Conservation (phyloP, 2,888 invertebrate species). For the Drosophila suboccidentalis region DNA sequence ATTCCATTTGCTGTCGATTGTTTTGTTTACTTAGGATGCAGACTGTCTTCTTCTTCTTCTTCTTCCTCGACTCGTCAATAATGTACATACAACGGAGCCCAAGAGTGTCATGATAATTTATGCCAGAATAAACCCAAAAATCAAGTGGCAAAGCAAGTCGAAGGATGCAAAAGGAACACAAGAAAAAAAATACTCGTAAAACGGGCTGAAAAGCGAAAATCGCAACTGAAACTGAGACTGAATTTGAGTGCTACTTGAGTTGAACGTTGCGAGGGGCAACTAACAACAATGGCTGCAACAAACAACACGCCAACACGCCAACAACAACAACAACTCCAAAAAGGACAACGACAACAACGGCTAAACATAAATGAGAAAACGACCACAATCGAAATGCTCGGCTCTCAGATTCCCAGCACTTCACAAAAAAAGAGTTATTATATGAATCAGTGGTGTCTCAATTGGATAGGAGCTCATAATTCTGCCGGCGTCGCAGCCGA, state of each 20-base stretch:
- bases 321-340: not conserved
- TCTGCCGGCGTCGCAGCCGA: too few relatives aligned
- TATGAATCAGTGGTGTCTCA: too few relatives aligned
- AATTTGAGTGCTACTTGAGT: constrained; percentile 38
- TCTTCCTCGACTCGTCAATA: not conserved
- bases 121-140: constrained; percentile 49
- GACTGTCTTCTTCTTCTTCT: not conserved
- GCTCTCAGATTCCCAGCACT: not conserved
- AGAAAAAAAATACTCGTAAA: constrained; percentile 5
- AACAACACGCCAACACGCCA: constrained; percentile 18
- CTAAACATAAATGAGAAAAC: constrained; percentile 13
- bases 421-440: too few relatives aligned
- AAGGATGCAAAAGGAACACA: not conserved
- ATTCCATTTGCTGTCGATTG: constrained; percentile 51
- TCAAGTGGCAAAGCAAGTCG: constrained; percentile 20
- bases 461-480: too few relatives aligned
- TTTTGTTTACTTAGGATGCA: constrained; percentile 60
- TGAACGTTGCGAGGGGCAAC: constrained; percentile 44
- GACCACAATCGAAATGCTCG: not conserved
- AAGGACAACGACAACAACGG: constrained; percentile 10
- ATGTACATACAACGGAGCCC: constrained; percentile 4
- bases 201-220: constrained; percentile 20
- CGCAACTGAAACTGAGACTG: constrained; percentile 36
- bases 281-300: constrained; percentile 23
- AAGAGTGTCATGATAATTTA: constrained; percentile 53